phyloP scores from a whole-genome alignment of 2,113 vertebrate species.

The Archocentrus centrarchus region DNA sequence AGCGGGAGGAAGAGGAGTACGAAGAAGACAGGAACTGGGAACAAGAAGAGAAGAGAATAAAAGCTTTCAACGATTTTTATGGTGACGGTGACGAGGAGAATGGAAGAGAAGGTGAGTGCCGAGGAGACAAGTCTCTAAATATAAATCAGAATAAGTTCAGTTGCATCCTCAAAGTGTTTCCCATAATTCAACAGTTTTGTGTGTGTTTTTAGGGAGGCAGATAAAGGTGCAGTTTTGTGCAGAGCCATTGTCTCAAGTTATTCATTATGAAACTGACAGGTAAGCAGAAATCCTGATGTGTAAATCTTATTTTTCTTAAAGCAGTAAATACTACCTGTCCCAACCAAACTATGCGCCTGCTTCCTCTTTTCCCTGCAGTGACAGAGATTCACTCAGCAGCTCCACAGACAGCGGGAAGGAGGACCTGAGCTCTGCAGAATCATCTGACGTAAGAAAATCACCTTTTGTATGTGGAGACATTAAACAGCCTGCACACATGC shows the following conservation, averaged over 20 bases:
- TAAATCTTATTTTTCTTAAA: neutral
- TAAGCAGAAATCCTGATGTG: neutral
- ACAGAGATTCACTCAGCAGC: conserved; percentile 61
- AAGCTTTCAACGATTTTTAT: conserved; percentile 77
- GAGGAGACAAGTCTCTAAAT: neutral
- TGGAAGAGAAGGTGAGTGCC: conserved; percentile 63
- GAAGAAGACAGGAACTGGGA: conserved; percentile 77
- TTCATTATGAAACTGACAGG: conserved; percentile 69
- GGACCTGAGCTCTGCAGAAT: conserved; percentile 43
- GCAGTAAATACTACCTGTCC: neutral
- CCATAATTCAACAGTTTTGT: neutral
- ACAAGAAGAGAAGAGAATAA: conserved; percentile 74
- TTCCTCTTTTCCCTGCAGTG: conserved; percentile 45
- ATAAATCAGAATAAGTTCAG: neutral
- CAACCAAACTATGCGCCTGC: neutral
- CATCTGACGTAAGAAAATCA: conserved; percentile 33
- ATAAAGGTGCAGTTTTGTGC: conserved; percentile 71
- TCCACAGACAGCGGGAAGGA: conserved; percentile 60
- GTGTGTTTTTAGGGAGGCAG: conserved; percentile 56
- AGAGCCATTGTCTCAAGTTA: conserved; percentile 64
- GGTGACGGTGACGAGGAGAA: conserved; percentile 47
- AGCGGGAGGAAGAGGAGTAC: conserved; percentile 42
- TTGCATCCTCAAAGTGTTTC: neutral
- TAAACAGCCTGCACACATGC: neutral
- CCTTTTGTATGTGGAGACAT: neutral